Evolutionary conservation across 2,888 invertebrate species (phyloP), one percentile per base, ranked within the genome.

Genomic region (Drosophila histrio): DNA sequence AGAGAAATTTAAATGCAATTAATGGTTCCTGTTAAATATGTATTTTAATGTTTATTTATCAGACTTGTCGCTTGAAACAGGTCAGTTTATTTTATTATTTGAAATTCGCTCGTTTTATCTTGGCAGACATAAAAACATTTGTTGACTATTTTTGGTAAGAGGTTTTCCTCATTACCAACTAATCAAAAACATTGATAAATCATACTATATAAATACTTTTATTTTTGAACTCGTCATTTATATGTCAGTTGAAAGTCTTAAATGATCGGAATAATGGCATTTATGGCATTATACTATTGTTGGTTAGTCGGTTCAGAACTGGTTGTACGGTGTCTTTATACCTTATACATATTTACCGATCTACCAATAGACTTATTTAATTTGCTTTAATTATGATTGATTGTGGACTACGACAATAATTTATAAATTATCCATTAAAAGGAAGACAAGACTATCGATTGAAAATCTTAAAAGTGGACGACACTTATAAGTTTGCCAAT

Each of bases 161-260:
- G 39, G n/a, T n/a, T 21, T 39, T 21, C n/a, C 21, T n/a, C 21
- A 39, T 39, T 39, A n/a, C 39, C 39, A 21, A 39, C 39, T 39
- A 21, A 5, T 1, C 39, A 21, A n/a, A n/a, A 21, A 39, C 21
- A 21, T 22, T 22, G 22, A 41, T 41, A 22, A 22, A 39, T n/a
- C n/a, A 39, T 39, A 21, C 21, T 3, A 39, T 39, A 21, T 21
- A 19, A 21, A 5, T 4, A n/a, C 11, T 28, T 15, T 19, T 26
- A 2, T 5, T 28, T 21, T 7, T 13, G n/a, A 30, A 21, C 6
- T 13, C 3, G 5, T 2, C 13, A 9, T n/a, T n/a, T 30, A n/a
- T 19, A 8, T 22, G 19, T 1, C 19, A 19, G 21, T 13, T 15
- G 11, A 32, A 47, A 22, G 22, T 21, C 9, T 15, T 11, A 1